Percentiles rank a stretch among this genome's conserved stretches.
Evolutionary conservation across 92 coral and sea anemone species (phyloP).

Genomic region (Chrysogorgia sp.): DNA sequence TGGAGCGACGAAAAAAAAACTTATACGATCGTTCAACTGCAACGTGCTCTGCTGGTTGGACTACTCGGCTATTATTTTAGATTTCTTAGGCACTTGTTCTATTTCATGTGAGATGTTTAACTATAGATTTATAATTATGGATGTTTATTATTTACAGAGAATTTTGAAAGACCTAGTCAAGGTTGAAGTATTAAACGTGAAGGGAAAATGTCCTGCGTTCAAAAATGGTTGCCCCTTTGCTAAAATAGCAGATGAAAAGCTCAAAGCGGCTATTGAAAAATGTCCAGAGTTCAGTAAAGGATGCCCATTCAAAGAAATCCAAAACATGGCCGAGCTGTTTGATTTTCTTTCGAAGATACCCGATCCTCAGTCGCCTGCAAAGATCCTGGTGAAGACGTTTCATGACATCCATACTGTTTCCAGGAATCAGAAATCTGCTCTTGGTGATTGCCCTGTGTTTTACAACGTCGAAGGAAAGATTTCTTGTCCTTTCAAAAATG

Average conservation of each 20-base stretch:
- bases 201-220: conserved; percentile 22
- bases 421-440: neutral
- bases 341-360: conserved; percentile 8
- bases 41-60: too few species aligned
- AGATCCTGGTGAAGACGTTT: neutral
- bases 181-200: neutral
- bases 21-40: too few species aligned
- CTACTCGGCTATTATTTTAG: too few species aligned
- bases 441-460: conserved; percentile 28
- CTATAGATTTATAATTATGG: too few species aligned
- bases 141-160: too few species aligned
- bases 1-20: too few species aligned
- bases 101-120: too few species aligned
- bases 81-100: too few species aligned
- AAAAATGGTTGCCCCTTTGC: neutral
- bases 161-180: neutral
- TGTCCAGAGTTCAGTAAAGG: conserved; percentile 16
- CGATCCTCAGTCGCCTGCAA: neutral
- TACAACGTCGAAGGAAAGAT: neutral
- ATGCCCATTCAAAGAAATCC: conserved; percentile 1
- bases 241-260: neutral
- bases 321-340: neutral
- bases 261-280: neutral
- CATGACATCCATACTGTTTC: conserved; percentile 7
- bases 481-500: conserved; percentile 25